phyloP scores from a whole-genome alignment of 2,888 invertebrate genomes.

The Rotaria macrura region DNA sequence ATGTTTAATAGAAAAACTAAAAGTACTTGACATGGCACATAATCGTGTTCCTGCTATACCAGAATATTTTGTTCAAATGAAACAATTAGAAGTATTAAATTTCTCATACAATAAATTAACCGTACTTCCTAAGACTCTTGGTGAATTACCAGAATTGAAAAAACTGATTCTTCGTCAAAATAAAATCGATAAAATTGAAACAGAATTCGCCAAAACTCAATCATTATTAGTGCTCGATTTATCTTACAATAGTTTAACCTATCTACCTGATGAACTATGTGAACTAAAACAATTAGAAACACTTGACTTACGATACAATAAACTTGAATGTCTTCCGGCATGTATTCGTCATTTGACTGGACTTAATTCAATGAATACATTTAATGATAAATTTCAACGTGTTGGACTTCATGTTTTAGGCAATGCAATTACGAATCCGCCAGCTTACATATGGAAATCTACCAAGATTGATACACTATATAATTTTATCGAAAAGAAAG shows the following conservation, averaged over 20 bases:
- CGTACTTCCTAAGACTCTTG: no score
- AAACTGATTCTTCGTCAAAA: no score
- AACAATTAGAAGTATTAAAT: neutral
- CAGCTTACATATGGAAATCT: neutral
- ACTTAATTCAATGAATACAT: neutral
- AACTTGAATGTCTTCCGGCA: neutral
- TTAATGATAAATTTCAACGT: neutral
- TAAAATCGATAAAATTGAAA: neutral
- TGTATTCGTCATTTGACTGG: neutral
- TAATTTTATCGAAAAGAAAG: neutral
- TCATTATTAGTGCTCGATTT: neutral
- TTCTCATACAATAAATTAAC: neutral
- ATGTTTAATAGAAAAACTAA: neutral
- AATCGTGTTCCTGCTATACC: neutral
- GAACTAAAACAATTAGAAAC: constrained; percentile 21
- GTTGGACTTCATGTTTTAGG: neutral
- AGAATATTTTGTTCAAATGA: neutral
- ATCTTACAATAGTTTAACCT: constrained; percentile 23
- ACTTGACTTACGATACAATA: constrained; percentile 27
- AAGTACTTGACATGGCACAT: neutral
- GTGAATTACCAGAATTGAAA: no score
- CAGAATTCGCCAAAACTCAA: neutral
- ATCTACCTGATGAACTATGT: constrained; percentile 24
- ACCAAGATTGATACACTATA: neutral
- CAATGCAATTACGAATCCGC: neutral